Evolutionary conservation across 2,797 vertebrate genomes (phyloP), one percentile per base, ranked within the genome.

Genomic region (Heteromormyrus szaboi): DNA sequence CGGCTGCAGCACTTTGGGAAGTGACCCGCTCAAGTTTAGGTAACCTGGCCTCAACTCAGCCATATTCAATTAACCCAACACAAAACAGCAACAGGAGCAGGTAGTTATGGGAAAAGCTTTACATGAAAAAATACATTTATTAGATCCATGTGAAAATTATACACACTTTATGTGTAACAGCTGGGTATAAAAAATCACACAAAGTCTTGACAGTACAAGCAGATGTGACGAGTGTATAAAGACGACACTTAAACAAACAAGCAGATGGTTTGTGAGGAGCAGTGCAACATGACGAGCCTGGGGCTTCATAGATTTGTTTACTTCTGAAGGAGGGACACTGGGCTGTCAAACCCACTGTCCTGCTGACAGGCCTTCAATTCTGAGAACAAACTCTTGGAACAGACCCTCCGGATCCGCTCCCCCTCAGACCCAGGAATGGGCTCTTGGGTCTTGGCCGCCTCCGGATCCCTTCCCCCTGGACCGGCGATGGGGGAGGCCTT

Each of bases 341-440:
- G 95, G 91, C 96, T 96, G 91, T 95, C 93, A 29, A 96, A 96
- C 87, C 96, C 95, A 14, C 96, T 96, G 93, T 96, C 96, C 92
- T 95, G 95, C 79, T 95, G 96, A 4, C 62, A 83, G 7, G 90
- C 92, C 86, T 93, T 95, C 87, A 95, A 14, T 90, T 96, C 95
- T 0, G 95, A 94, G 89, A 95, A 96, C 44, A 91, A 89, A 85
- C 88, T 92, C 88, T 93, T 92, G 25, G 92, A 87, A 87, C 88
- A 87, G 3, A 72, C 46, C 4, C 54, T 89, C 0, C 81, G 86
- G 87, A 88, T 86, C 22, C 22, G 86, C 51, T 92, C 90, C 1
- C 89, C 92, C 90, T 96, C 95, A 0, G 95, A 95, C 22, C 95
- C 95, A 0, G 94, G 95, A 3, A 92, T 92, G n/a, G 94, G 94